Conservation (phyloP, 2,888 invertebrate genomes). For the Callyntrura sp. region DNA sequence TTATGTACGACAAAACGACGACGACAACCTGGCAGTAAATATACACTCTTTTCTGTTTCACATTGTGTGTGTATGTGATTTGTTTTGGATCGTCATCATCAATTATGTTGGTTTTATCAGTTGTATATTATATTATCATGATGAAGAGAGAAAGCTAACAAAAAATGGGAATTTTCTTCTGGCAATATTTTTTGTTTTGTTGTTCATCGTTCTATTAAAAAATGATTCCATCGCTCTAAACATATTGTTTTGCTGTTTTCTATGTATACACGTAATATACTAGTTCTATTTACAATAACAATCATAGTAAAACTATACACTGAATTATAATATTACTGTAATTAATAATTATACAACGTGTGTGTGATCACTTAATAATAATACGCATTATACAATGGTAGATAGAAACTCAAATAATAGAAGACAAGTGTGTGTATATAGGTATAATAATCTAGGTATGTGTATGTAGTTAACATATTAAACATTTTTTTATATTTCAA, state of each 20-base stretch:
- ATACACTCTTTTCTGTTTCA: slow-evolving; percentile 60
- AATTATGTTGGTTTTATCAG: neutral
- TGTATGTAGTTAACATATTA: slow-evolving; percentile 37
- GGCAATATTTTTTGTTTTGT: slow-evolving; percentile 16
- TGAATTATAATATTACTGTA: slow-evolving; percentile 23
- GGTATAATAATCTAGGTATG: slow-evolving; percentile 6
- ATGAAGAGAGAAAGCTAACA: slow-evolving; percentile 26
- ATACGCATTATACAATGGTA: slow-evolving; percentile 34
- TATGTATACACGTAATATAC: slow-evolving; percentile 29
- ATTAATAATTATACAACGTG: slow-evolving; percentile 49
- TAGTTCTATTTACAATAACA: slow-evolving; percentile 36
- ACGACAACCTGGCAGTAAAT: slow-evolving; percentile 80
- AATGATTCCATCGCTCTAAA: slow-evolving; percentile 14
- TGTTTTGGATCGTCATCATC: slow-evolving; percentile 39
- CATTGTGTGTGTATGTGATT: slow-evolving; percentile 15
- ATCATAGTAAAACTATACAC: slow-evolving; percentile 42
- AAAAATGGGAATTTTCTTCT: slow-evolving; percentile 24
- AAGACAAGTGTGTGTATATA: slow-evolving; percentile 20
- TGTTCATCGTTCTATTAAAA: slow-evolving; percentile 12
- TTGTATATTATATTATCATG: neutral
- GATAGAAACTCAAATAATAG: slow-evolving; percentile 29
- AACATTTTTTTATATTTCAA: slow-evolving; percentile 40
- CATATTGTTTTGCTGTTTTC: neutral
- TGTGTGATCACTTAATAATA: slow-evolving; percentile 61
- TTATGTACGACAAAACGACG: slow-evolving; percentile 63